Conservation (phyloP, 92 coral and sea anemone genomes). For the Umimayanthus chanpuru region DNA sequence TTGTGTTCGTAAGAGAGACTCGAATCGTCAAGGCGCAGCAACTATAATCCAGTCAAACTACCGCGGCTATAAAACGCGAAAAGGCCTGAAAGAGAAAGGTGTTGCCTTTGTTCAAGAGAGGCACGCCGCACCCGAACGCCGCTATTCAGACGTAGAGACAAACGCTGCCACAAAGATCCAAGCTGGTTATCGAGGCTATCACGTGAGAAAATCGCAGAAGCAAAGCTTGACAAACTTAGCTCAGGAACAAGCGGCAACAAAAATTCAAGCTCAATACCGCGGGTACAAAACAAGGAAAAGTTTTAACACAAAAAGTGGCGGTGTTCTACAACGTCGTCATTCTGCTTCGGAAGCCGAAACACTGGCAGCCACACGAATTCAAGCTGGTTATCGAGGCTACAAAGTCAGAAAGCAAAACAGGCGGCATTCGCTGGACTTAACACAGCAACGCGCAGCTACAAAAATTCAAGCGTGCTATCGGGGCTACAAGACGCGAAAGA, state of each 20-base stretch:
- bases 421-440: constrained; percentile 35
- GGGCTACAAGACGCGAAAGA: constrained; percentile 67
- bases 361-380: constrained; percentile 77
- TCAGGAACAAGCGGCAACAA: constrained; percentile 60
- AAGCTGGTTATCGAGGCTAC: constrained; percentile 83
- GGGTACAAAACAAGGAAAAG: constrained; percentile 58
- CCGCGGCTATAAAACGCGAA: constrained; percentile 62
- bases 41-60: constrained; percentile 55
- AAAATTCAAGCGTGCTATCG: constrained; percentile 89
- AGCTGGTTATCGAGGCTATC: constrained; percentile 73
- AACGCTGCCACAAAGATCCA: constrained; percentile 76
- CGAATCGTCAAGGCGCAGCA: constrained; percentile 27
- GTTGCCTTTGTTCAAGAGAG: background rate
- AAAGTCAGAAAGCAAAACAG: constrained; percentile 49
- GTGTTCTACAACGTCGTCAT: background rate
- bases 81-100: constrained; percentile 27
- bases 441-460: constrained; percentile 64
- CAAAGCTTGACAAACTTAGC: background rate
- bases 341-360: constrained; percentile 33
- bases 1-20: constrained; percentile 46
- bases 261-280: constrained; percentile 70
- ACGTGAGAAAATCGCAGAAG: constrained; percentile 44
- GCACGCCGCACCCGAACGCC: background rate
- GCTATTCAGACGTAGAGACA: background rate
- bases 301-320: background rate